Evolutionary conservation across 2,113 vertebrate species (phyloP).

Genomic region (Pseudorectes ferrugineus): DNA sequence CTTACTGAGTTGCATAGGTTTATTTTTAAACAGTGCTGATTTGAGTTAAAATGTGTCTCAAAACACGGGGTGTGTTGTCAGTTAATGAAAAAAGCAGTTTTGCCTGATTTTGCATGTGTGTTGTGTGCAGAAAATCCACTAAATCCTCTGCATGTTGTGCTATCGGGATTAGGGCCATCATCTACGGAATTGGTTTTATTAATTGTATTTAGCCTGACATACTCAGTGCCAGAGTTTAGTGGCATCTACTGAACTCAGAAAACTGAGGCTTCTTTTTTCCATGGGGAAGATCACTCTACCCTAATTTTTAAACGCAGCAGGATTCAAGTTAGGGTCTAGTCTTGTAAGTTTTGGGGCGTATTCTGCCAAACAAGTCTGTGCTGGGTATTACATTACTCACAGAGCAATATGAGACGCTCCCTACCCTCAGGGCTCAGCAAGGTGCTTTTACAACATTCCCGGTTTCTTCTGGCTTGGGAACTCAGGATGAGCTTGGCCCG

Average conservation of each 20-base stretch:
- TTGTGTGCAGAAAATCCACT: neutral
- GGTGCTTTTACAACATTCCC: slow-evolving; percentile 58
- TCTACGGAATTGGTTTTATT: neutral
- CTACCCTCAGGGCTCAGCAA: slow-evolving; percentile 51
- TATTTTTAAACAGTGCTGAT: neutral
- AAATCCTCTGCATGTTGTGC: neutral
- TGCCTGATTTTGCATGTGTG: neutral
- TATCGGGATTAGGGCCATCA: neutral
- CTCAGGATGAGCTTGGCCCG: neutral
- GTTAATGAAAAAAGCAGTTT: neutral
- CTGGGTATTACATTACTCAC: slow-evolving; percentile 50
- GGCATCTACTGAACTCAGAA: neutral
- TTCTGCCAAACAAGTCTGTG: slow-evolving; percentile 47
- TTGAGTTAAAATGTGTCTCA: neutral
- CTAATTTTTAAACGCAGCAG: neutral
- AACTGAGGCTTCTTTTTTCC: neutral
- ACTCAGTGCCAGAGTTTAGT: neutral
- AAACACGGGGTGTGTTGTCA: neutral
- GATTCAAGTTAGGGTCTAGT: neutral
- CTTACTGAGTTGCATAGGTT: neutral
- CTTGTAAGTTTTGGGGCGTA: slow-evolving; percentile 51
- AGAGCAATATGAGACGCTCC: slow-evolving; percentile 44
- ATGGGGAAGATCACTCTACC: neutral
- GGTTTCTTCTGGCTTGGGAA: slow-evolving; percentile 62
- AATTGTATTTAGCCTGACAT: neutral